Evolutionary conservation across 2,113 vertebrate species (phyloP).

Genomic region (Aegypius monachus): DNA sequence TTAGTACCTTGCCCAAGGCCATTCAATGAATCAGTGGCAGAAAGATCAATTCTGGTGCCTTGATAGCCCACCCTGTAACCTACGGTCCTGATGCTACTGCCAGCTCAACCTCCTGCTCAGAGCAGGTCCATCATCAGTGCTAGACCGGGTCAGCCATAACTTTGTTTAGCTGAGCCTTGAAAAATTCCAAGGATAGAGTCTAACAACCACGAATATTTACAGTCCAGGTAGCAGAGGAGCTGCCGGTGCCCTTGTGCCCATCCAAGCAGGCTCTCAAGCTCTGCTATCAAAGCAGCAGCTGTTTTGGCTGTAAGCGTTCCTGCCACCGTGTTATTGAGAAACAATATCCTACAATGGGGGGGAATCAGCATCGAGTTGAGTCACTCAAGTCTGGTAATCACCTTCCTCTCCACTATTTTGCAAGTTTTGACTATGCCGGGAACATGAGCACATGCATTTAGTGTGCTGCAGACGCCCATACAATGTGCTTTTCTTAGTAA

Average conservation of each 20-base stretch:
- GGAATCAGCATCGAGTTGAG: neutral
- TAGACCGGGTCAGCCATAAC: fast-evolving
- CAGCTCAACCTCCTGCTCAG: neutral
- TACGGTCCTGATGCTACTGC: fast-evolving
- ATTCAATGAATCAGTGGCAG: neutral
- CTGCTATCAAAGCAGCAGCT: neutral
- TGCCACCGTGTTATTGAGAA: fast-evolving
- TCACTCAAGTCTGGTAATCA: neutral
- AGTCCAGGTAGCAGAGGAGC: neutral
- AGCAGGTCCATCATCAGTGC: neutral
- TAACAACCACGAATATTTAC: fast-evolving
- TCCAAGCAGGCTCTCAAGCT: neutral
- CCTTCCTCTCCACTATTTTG: neutral
- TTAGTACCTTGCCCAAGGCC: neutral
- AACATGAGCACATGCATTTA: fast-evolving
- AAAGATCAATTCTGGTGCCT: neutral
- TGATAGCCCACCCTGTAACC: neutral
- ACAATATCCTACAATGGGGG: fast-evolving
- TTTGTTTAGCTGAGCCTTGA: neutral
- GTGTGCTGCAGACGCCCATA: neutral
- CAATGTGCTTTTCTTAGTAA: neutral
- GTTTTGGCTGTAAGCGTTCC: fast-evolving
- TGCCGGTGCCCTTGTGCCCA: neutral
- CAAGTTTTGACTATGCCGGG: neutral
- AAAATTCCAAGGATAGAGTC: neutral